Percentiles rank a stretch among this genome's conserved stretches.
These are phyloP conservation scores for Dioctria linearis DNA, from an alignment of 2,888 invertebrate species.

Conservation along the genomic window DNA sequence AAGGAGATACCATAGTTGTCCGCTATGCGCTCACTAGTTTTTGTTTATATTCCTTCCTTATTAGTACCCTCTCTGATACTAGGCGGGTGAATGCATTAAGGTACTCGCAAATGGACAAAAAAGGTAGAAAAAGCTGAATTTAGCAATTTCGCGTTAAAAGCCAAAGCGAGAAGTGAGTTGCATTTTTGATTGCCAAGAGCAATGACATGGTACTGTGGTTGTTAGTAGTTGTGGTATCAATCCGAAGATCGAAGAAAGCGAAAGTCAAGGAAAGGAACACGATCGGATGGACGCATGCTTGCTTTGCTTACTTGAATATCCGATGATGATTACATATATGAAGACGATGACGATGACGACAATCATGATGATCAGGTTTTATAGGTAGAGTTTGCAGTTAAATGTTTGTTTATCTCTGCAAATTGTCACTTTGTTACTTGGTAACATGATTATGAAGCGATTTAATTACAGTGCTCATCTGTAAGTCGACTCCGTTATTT, in stretches of 20 bases:
- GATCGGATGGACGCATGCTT: conserved; percentile 9
- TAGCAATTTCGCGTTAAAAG: conserved; percentile 29
- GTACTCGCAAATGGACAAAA: conserved; percentile 20
- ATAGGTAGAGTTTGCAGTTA: neutral
- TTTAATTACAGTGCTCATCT: neutral
- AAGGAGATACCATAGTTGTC: conserved; percentile 31
- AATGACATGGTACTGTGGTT: conserved; percentile 22
- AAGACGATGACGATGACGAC: neutral
- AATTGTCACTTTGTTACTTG: conserved; percentile 24
- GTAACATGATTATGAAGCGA: neutral
- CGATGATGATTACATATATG: too few relatives aligned
- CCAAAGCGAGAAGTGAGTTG: conserved; percentile 24
- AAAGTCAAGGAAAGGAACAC: conserved; percentile 48
- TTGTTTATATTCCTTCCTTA: conserved; percentile 31
- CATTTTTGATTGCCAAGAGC: conserved; percentile 53
- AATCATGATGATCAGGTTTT: conserved; percentile 24
- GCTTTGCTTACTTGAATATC: conserved; percentile 16
- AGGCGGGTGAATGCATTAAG: conserved; percentile 16
- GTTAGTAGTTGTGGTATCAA: neutral
- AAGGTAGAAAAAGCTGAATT: conserved; percentile 20
- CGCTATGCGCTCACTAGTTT: neutral
- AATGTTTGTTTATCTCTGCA: conserved; percentile 34
- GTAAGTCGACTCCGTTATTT: too few relatives aligned
- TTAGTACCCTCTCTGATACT: conserved; percentile 1
- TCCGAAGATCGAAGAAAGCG: conserved; percentile 22